Base-by-base conservation (phyloP, 2,797 vertebrate species). In the Paramormyrops hopkinsi region DNA sequence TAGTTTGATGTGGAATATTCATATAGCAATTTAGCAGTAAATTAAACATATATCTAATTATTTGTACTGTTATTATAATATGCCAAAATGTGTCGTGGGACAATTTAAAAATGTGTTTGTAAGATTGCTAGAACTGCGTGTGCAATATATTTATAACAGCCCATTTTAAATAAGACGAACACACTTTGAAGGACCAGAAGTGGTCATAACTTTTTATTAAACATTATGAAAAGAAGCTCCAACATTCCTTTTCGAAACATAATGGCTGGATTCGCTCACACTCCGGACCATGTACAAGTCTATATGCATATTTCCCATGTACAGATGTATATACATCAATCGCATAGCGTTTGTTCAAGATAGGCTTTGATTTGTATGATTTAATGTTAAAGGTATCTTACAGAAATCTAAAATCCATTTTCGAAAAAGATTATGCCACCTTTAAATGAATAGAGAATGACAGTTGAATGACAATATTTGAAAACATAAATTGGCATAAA, bases 131-230 rank as follows among this genome's bases (percentile, higher is more conserved):
- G 6, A 33, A 19, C 33, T 9, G 5, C 22, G 19, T 11, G 46
- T n/a, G 22, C 22, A 51, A 84, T 51, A 5, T 50, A 11, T 51
- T 79, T 0, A 84, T 14, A 4, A 22, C 46, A 51, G 46, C 22
- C n/a, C 4, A 25, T 79, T 79, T 84, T 46, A 51, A 48, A 84
- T 29, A 25, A 84, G 82, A 41, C 46, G 46, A 48, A 89, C 41
- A 51, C 54, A 69, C 17, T 48, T 86, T 48, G 59, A 89, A 89
- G 25, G 33, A 73, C 29, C 90, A 86, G 44, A 56, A 56, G 90
- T 95, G 92, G 94, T 95, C 95, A 96, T 93, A 94, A 95, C 92
- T 96, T 96, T 96, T 96, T 96, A 96, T 96, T 96, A 96, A 96
- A 96, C 95, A 95, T 96, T 96, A 96, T 95, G 95, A 96, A 96